Percentiles rank a stretch among this genome's conserved stretches.
These are phyloP conservation scores for Epinephelus malabaricus DNA, from an alignment of 2,797 vertebrate genomes.

Conservation along the genomic window DNA sequence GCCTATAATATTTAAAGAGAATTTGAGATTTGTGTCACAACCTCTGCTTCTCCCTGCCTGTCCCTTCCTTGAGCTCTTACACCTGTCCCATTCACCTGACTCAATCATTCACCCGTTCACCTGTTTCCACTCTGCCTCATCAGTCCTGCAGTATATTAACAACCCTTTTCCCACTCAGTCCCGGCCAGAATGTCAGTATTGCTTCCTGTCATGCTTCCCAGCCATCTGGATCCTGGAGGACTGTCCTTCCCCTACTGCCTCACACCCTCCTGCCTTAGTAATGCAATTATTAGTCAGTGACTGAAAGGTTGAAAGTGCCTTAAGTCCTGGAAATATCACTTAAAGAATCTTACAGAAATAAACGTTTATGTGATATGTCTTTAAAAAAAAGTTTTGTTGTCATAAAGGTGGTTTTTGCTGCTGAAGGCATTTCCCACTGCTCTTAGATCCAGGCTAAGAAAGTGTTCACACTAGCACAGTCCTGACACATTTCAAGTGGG, in stretches of 20 bases:
- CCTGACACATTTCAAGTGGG: too few species aligned
- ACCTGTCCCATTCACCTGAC: not conserved
- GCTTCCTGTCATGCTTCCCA: not conserved
- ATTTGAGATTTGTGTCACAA: too few species aligned
- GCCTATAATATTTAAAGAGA: too few species aligned
- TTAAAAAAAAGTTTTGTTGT: not conserved
- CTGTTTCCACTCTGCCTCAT: not conserved
- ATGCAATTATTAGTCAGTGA: not conserved
- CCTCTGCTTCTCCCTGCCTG: too few species aligned
- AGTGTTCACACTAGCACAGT: too few species aligned
- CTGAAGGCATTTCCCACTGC: not conserved
- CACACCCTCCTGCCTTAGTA: not conserved
- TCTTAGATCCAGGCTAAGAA: too few species aligned
- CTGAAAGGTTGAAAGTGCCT: not conserved
- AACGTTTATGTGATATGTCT: not conserved
- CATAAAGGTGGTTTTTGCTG: not conserved
- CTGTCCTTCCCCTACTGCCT: not conserved
- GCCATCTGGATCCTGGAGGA: not conserved
- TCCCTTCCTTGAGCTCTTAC: not conserved
- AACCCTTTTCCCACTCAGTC: not conserved
- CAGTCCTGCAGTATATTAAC: not conserved
- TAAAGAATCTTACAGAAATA: not conserved
- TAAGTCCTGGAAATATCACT: not conserved
- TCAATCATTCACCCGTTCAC: not conserved
- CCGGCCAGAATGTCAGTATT: not conserved